Evolutionary conservation across 2,113 vertebrate species (phyloP).

Genomic region (Channa maculata): DNA sequence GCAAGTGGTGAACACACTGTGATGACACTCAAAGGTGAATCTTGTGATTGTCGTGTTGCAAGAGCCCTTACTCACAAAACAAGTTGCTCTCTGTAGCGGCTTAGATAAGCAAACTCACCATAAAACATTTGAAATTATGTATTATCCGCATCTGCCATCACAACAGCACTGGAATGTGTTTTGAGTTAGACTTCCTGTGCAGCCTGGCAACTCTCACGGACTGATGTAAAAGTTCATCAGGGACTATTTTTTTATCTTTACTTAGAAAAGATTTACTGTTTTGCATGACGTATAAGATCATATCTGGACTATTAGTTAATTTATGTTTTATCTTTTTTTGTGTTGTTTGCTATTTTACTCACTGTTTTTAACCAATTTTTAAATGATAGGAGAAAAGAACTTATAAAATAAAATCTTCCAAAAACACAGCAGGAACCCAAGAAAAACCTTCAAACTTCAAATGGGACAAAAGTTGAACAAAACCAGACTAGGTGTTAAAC

Average conservation of each 20-base stretch:
- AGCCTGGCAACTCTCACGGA: not conserved
- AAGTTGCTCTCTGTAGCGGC: conserved; percentile 21
- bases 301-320: too few species aligned
- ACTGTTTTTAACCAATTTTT: too few species aligned
- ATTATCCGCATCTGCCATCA: conserved; percentile 42
- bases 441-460: not conserved
- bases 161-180: conserved; percentile 40
- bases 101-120: conserved; percentile 33
- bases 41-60: not conserved
- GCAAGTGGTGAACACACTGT: not conserved
- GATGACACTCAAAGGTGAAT: not conserved
- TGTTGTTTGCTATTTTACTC: too few species aligned
- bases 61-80: not conserved
- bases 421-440: conserved; percentile 5
- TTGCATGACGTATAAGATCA: too few species aligned
- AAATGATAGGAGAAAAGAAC: not conserved
- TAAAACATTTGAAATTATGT: conserved; percentile 34
- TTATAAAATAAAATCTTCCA: not conserved
- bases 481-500: not conserved
- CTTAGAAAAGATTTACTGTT: too few species aligned
- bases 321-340: too few species aligned
- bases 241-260: too few species aligned
- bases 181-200: conserved; percentile 44
- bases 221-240: not conserved
- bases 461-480: too few species aligned